phyloP scores from a whole-genome alignment of 2,113 vertebrate species.

The Carassius carassius region DNA sequence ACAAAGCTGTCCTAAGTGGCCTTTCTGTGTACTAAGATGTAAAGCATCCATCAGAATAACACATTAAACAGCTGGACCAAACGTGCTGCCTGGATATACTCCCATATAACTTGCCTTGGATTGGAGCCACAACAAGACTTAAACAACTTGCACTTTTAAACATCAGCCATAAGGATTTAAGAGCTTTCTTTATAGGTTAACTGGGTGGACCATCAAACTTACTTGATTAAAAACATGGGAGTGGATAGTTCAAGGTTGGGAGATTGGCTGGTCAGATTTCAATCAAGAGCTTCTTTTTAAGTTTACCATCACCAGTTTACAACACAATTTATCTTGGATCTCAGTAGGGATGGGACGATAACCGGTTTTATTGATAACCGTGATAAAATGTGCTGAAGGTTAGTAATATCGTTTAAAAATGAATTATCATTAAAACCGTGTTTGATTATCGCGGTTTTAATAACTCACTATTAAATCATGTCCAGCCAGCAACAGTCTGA shows the following conservation, averaged over 20 bases:
- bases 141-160: not conserved
- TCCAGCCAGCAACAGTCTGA: no score
- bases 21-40: conserved; percentile 3
- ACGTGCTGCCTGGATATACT: conserved; percentile 4
- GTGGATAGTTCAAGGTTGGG: not conserved
- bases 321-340: not conserved
- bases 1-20: not conserved
- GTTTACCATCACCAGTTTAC: conserved; percentile 6
- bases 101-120: conserved; percentile 2
- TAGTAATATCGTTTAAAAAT: no score
- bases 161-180: conserved; percentile 27
- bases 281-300: not conserved
- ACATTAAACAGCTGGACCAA: conserved; percentile 29
- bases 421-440: no score
- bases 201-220: conserved; percentile 1
- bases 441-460: no score
- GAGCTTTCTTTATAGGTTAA: not conserved
- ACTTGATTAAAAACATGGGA: conserved; percentile 12
- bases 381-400: no score
- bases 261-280: not conserved
- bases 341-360: no score
- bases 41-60: conserved; percentile 33
- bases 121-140: not conserved
- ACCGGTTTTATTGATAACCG: no score
- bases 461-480: no score